These are phyloP conservation scores for Bombyx mandarina DNA, from an alignment of 1,140 invertebrate genomes.

Conservation along the genomic window DNA sequence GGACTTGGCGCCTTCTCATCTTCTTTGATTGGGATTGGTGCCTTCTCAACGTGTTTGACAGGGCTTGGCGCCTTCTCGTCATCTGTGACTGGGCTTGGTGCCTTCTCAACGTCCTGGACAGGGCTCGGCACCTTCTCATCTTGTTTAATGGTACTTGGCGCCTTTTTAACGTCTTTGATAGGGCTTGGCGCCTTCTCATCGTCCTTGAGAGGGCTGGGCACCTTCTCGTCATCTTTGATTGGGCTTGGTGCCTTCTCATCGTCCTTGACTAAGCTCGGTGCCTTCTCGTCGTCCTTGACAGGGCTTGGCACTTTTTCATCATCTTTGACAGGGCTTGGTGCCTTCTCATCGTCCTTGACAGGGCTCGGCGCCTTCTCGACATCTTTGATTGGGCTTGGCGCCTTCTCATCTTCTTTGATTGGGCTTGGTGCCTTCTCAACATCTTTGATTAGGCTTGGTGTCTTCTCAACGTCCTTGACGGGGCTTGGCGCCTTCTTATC, in stretches of 20 bases:
- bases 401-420: neutral
- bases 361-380: neutral
- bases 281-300: neutral
- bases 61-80: slow-evolving; percentile 8
- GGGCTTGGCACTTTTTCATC: neutral
- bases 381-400: neutral
- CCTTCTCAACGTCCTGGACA: slow-evolving; percentile 10
- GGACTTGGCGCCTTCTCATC: no score
- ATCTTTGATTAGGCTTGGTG: neutral
- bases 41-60: slow-evolving; percentile 6
- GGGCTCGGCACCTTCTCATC: slow-evolving; percentile 8
- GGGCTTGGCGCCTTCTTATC: no score
- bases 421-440: no score
- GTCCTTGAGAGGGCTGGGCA: slow-evolving; percentile 2
- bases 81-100: neutral
- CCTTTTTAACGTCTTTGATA: slow-evolving; percentile 3
- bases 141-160: neutral
- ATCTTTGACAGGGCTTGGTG: neutral
- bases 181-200: slow-evolving; percentile 6
- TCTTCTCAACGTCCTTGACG: neutral
- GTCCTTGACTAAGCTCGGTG: neutral
- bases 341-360: neutral
- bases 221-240: slow-evolving; percentile 5
- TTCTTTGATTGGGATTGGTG: neutral
- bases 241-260: slow-evolving; percentile 3